A percentile compares a stretch with the other conserved stretches of the same genome.
Evolutionary conservation across 2,113 vertebrate genomes (phyloP).

Genomic region (Pollachius pollachius): DNA sequence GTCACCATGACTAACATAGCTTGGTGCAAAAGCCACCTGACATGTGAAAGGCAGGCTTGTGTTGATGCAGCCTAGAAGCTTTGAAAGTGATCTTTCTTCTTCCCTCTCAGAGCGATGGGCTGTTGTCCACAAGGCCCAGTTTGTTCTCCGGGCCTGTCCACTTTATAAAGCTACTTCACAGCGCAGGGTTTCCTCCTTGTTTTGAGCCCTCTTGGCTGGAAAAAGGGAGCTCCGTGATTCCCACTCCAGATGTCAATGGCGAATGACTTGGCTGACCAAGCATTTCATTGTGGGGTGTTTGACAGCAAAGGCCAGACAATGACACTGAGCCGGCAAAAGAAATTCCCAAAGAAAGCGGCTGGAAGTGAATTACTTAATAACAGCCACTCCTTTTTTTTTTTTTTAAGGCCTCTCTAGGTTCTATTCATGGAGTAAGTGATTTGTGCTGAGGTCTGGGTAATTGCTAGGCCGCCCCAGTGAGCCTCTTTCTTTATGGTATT

Average conservation of each 20-base stretch:
- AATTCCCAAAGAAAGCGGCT: slow-evolving; percentile 21
- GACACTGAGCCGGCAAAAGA: slow-evolving; percentile 15
- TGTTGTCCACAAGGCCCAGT: slow-evolving; percentile 59
- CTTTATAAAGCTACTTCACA: slow-evolving; percentile 61
- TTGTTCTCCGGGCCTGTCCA: slow-evolving; percentile 56
- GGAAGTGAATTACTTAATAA: slow-evolving; percentile 21
- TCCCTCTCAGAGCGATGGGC: slow-evolving; percentile 39
- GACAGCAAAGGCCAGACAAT: slow-evolving; percentile 27
- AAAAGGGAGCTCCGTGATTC: slow-evolving; percentile 48
- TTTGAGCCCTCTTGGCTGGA: slow-evolving; percentile 14
- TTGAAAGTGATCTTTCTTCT: slow-evolving; percentile 60
- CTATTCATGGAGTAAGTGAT: slow-evolving; percentile 23
- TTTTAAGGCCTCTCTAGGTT: not conserved
- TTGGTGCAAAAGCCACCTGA: slow-evolving; percentile 37
- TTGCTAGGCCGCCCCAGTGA: not conserved
- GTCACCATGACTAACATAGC: slow-evolving; percentile 41
- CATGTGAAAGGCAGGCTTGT: slow-evolving; percentile 58
- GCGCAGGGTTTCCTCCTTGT: slow-evolving; percentile 31
- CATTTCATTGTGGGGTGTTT: not conserved
- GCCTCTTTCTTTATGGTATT: not conserved
- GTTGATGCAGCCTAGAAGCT: slow-evolving; percentile 47
- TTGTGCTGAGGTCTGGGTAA: slow-evolving; percentile 23
- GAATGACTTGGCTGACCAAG: slow-evolving; percentile 21
- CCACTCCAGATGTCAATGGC: slow-evolving; percentile 41
- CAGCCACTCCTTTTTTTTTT: not conserved